Percentiles rank a stretch among this genome's conserved stretches.
phyloP scores from a whole-genome alignment of 2,888 invertebrate genomes.

The Ornithoptera alexandrae region DNA sequence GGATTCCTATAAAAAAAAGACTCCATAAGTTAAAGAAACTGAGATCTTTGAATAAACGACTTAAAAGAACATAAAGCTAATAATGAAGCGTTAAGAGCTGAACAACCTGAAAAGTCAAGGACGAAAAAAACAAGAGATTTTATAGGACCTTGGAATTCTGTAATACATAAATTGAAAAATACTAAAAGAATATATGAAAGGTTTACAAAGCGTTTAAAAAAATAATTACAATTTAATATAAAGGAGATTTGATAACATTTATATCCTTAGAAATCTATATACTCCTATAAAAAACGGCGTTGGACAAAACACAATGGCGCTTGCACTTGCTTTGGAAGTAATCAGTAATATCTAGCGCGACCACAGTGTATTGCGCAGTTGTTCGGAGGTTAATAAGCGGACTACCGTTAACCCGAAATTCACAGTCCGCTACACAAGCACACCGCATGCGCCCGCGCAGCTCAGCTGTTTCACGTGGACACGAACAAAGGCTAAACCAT shows the following conservation, averaged over 20 bases:
- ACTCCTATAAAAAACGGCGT: constrained; percentile 6
- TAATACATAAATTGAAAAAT: too few species aligned
- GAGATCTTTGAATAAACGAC: neutral
- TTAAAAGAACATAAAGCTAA: neutral
- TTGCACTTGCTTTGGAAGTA: neutral
- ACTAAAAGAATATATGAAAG: neutral
- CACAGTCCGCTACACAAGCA: constrained; percentile 51
- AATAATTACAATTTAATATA: constrained; percentile 1
- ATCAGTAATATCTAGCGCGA: constrained; percentile 17
- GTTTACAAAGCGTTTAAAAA: neutral
- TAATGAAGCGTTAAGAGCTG: neutral
- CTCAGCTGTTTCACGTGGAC: constrained; percentile 48
- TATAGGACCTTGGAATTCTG: neutral
- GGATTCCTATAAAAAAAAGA: too few species aligned
- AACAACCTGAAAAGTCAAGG: neutral
- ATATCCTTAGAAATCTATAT: neutral
- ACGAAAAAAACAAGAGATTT: neutral
- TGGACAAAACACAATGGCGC: constrained; percentile 6
- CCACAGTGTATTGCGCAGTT: constrained; percentile 24
- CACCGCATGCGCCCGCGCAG: constrained; percentile 48
- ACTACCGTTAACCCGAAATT: constrained; percentile 44
- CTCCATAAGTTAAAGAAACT: too few species aligned
- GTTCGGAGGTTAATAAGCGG: constrained; percentile 34
- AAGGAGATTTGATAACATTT: neutral
- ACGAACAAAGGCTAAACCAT: constrained; percentile 39